These are phyloP conservation scores for Rhagoletis zephyria DNA, from an alignment of 1,140 invertebrate genomes.

Conservation along the genomic window DNA sequence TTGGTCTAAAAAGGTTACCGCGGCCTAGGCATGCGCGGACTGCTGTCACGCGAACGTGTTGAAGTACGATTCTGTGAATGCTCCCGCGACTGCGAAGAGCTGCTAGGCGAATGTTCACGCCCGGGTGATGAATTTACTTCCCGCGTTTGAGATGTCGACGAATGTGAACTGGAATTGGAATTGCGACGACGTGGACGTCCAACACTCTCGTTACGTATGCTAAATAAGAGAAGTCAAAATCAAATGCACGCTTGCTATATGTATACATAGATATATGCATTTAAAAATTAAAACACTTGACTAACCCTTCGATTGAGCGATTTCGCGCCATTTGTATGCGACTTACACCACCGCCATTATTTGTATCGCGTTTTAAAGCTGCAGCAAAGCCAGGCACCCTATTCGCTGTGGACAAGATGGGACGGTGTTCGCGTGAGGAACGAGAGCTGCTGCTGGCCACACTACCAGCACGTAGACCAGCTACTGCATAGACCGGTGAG, in stretches of 20 bases:
- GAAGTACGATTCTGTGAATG: constrained; percentile 67
- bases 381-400: constrained; percentile 82
- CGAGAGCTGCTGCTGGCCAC: constrained; percentile 64
- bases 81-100: constrained; percentile 67
- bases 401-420: constrained; percentile 77
- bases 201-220: constrained; percentile 70
- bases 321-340: constrained; percentile 70
- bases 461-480: constrained; percentile 69
- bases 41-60: constrained; percentile 79
- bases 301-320: constrained; percentile 70
- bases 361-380: constrained; percentile 76
- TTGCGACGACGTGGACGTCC: constrained; percentile 68
- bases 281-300: background rate
- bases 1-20: constrained; percentile 63
- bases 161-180: constrained; percentile 62
- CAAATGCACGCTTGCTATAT: background rate
- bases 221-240: constrained; percentile 48
- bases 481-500: constrained; percentile 74
- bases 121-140: constrained; percentile 55
- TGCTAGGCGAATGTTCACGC: constrained; percentile 66
- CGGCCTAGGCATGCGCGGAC: constrained; percentile 81
- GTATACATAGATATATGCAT: background rate
- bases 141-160: constrained; percentile 58
- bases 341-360: constrained; percentile 65
- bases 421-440: constrained; percentile 72